Conservation (phyloP, 2,888 invertebrate species). For the Folsomia candida region DNA sequence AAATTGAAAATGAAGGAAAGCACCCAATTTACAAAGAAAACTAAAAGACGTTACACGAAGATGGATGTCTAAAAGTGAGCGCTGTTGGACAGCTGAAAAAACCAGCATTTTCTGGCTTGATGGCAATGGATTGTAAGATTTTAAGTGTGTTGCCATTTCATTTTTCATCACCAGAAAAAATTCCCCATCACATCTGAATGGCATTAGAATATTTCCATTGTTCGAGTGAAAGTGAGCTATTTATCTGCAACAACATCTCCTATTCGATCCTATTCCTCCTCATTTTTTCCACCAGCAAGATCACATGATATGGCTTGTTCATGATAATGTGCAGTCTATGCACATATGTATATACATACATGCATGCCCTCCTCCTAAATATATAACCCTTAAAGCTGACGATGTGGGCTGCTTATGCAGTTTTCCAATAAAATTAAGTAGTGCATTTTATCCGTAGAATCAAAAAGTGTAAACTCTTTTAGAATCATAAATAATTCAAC, state of each 20-base stretch:
- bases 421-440: no score
- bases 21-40: neutral
- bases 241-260: neutral
- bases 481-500: no score
- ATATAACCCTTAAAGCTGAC: no score
- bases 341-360: no score
- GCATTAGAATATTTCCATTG: constrained; percentile 43
- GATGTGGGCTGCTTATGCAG: no score
- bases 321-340: no score
- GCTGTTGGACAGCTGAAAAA: neutral
- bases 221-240: neutral
- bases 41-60: no score
- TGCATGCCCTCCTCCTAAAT: no score
- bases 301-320: no score
- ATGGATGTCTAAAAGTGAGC: neutral
- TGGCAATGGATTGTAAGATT: neutral
- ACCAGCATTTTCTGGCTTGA: neutral
- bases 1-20: no score
- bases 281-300: neutral
- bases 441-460: no score
- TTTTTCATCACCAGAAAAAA: constrained; percentile 38
- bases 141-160: constrained; percentile 4
- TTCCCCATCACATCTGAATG: constrained; percentile 41
- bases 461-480: no score
- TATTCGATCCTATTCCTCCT: neutral